Base-by-base conservation (phyloP, 1,140 invertebrate species). In the Lepeophtheirus salmonis region DNA sequence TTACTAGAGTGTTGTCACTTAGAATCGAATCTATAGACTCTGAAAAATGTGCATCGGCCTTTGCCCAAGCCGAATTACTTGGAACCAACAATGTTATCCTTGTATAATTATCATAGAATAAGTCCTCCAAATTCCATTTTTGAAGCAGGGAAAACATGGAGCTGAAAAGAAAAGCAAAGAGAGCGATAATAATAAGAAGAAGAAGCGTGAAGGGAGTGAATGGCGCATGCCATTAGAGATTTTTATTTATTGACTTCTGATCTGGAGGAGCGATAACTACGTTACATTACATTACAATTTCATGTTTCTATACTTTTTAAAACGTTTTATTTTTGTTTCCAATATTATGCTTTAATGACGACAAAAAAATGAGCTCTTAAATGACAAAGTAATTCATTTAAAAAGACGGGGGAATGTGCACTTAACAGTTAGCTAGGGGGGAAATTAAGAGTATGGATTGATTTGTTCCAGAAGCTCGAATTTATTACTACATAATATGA, bases 1-100 rank as follows among this genome's bases (percentile, higher is more conserved):
- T 41, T 41, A 41, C 30, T 10, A 41, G 30, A n/a, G 30, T n/a
- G 6, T 6, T 6, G n/a, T 41, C 30, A 10, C n/a, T 6, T 6
- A 41, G 30, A 41, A 41, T 41, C 6, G 30, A 6, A 41, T 41
- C 30, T 10, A 41, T 6, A n/a, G 30, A 10, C n/a, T 41, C 30
- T 10, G 30, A 41, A n/a, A 10, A 41, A n/a, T 41, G 30, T 10
- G 30, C 71, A 64, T 53, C n/a, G 24, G 49, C 59, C 51, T 70
- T 68, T 4, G 67, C 63, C 74, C 74, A 96, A 12, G 89, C 90
- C 63, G 80, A 79, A 67, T 95, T 82, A 13, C 81, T 76, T 1
- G 90, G 89, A 1, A 89, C 89, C 68, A 96, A 92, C 68, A 86
- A 89, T 0, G 90, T 96, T 70, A 83, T 94, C 26, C 82, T 79